Evolutionary conservation across 1,140 invertebrate species (phyloP), one percentile per base, ranked within the genome.

Genomic region (Melipona quadrifasciata): DNA sequence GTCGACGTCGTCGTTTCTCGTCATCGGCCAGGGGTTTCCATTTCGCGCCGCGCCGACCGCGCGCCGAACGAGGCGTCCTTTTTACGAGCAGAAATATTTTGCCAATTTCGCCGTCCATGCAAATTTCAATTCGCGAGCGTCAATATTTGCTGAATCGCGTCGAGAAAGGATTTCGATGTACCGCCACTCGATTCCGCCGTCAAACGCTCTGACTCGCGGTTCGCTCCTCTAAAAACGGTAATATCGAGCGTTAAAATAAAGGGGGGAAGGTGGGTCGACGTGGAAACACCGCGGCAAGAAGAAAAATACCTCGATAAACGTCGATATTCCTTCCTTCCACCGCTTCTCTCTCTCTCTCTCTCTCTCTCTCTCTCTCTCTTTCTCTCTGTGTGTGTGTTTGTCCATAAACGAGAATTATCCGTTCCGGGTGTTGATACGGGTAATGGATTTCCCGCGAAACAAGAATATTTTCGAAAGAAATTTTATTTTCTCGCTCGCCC

Each of bases 81-180:
- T 89, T 89, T 87, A 89, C 86, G 85, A 82, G 86, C 82, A 74
- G 86, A 89, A 90, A 90, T 90, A 90, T 90, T 90, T 90, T 90
- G 84, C 88, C 86, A 89, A 90, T 90, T 90, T 86, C 80, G 53
- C 79, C 82, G 88, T 82, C 88, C 84, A 90, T 90, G 88, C 88
- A 88, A 88, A 90, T 90, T 90, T 88, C 89, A 84, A 90, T 90
- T 90, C 86, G 64, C 81, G 47, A 87, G 72, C 86, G 84, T 90
- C 89, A 90, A 90, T 90, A 90, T 90, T 90, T 90, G 88, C 78
- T 65, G 89, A 90, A 84, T 90, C 88, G 80, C 84, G 83, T 47
- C 64, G 89, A 89, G 83, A 90, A 89, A 90, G 89, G 88, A 89
- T 90, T 90, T 82, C 89, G 86, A 87, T 90, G 89, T 90, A 89